phyloP scores from a whole-genome alignment of 2,888 invertebrate genomes.

The Phymatocera aterrima region DNA sequence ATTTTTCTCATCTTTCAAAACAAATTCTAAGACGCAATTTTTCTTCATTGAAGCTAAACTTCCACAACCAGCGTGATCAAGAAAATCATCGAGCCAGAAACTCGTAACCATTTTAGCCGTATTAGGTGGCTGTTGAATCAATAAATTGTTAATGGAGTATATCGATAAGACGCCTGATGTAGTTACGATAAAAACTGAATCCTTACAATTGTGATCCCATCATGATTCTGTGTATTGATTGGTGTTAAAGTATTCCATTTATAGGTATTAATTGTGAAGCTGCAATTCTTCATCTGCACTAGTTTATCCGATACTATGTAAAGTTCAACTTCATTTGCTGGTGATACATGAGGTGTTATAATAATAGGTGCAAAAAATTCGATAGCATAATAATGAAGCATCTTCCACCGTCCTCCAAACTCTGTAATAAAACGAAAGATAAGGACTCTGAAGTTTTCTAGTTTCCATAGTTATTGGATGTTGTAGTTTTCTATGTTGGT shows the following conservation, averaged over 20 bases:
- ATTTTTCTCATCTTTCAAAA: conserved; percentile 75
- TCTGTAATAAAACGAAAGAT: conserved; percentile 76
- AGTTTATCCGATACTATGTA: conserved; percentile 82
- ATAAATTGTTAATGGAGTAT: no score
- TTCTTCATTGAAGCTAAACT: conserved; percentile 59
- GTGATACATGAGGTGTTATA: conserved; percentile 77
- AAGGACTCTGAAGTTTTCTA: no score
- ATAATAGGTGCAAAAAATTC: conserved; percentile 90
- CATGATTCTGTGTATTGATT: conserved; percentile 61
- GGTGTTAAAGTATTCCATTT: conserved; percentile 78
- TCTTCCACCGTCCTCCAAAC: conserved; percentile 88
- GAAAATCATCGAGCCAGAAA: conserved; percentile 66
- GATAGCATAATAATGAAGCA: conserved; percentile 92
- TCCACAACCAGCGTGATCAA: conserved; percentile 68
- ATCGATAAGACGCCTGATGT: no score
- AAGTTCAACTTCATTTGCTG: conserved; percentile 77
- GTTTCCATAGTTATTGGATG: conserved; percentile 14
- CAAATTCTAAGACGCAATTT: conserved; percentile 74
- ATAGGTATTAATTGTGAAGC: conserved; percentile 78
- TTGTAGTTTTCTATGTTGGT: background rate
- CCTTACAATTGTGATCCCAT: conserved; percentile 62
- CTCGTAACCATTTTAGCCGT: conserved; percentile 60
- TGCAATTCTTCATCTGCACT: conserved; percentile 73
- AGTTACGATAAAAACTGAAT: no score
- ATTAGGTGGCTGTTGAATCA: conserved; percentile 68